Evolutionary conservation across 1,140 invertebrate species (phyloP), one percentile per base, ranked within the genome.

Genomic region (Panagrolaimus sp.): DNA sequence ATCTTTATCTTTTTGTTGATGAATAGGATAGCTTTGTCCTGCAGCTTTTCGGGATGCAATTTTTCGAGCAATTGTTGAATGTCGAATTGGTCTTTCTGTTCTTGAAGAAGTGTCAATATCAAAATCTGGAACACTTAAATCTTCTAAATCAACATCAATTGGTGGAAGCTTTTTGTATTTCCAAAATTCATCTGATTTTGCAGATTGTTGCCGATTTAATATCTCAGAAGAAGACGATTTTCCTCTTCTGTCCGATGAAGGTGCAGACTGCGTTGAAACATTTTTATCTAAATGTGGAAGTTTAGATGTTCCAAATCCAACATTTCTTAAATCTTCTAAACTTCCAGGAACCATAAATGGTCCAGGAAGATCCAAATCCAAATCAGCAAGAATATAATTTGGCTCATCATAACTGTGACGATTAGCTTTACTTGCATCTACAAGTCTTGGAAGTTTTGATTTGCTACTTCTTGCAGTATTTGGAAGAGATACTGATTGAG

Each of bases 1-100:
- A 38, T 38, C 7, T 38, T 38, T 7, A 38, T 38, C 31, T 38
- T 38, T 38, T 57, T 20, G 51, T 57, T 57, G 20, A 11, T n/a
- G 51, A 20, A 57, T 27, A 11, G 51, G 20, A 57, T 57, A 57
- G n/a, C 20, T 27, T 4, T 25, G 27, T 9, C 51, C 51, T 13
- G 51, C 51, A 16, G 51, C 51, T 57, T 57, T 57, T 57, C 51
- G 51, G 11, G 51, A 57, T 4, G 51, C 51, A 23, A 57, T 57
- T 57, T 57, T 57, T 20, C 51, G 51, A 16, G 51, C 51, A 20
- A 57, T 57, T 4, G 51, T 57, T 57, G 51, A 57, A 9, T 57
- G 51, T 8, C 27, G 20, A 25, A 11, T 11, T 0, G 51, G 16
- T 57, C 20, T 57, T 20, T 57, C 51, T 9, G 27, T 20, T 25